Conservation (phyloP, 1,140 invertebrate species). For the Papilio aristodemus region DNA sequence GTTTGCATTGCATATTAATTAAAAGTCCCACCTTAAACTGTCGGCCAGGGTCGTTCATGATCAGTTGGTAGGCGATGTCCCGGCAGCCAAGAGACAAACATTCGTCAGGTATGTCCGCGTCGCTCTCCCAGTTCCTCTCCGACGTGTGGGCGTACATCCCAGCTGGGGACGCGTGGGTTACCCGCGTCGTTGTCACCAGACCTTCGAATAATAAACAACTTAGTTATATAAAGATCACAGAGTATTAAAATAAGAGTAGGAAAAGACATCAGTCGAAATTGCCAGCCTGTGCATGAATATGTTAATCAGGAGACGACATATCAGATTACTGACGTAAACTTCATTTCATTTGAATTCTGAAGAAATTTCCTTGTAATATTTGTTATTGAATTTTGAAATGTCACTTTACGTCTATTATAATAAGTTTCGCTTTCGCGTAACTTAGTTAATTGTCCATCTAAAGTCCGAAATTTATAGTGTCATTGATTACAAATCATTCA, state of each 20-base stretch:
- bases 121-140: conserved; percentile 90
- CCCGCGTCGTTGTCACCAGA: conserved; percentile 86
- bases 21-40: conserved; percentile 71
- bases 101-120: conserved; percentile 80
- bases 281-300: too few species aligned
- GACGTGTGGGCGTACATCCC: conserved; percentile 89
- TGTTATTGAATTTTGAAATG: too few species aligned
- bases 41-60: conserved; percentile 81
- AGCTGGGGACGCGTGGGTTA: conserved; percentile 88
- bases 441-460: background rate
- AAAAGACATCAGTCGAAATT: too few species aligned
- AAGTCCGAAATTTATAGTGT: background rate
- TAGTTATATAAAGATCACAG: background rate
- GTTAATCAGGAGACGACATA: too few species aligned
- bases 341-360: too few species aligned
- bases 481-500: background rate
- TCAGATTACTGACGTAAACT: too few species aligned
- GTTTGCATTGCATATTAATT: too few species aligned
- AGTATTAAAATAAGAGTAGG: too few species aligned
- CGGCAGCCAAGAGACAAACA: conserved; percentile 68
- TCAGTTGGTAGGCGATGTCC: conserved; percentile 83
- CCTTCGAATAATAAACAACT: conserved; percentile 69
- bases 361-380: too few species aligned
- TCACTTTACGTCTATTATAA: background rate
- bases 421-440: background rate